Evolutionary conservation across 1,140 invertebrate species (phyloP), one percentile per base, ranked within the genome.

Genomic region (Battus philenor): DNA sequence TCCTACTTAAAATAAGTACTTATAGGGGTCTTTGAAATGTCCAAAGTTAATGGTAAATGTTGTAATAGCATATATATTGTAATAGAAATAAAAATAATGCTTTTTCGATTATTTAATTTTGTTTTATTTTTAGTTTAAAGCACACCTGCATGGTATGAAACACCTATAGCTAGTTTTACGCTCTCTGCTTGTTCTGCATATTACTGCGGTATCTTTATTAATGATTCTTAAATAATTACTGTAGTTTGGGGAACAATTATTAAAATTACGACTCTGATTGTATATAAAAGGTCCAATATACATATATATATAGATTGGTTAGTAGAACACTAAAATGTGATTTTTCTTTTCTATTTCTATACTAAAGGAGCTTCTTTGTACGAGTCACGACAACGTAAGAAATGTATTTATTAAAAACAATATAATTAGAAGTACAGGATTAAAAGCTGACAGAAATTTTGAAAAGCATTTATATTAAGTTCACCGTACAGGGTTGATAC

Each of bases 261-360:
- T n/a, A n/a, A n/a, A n/a, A n/a, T n/a, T n/a, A n/a, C n/a, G n/a
- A n/a, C n/a, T n/a, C n/a, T n/a, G n/a, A n/a, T n/a, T n/a, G n/a
- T n/a, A n/a, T n/a, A n/a, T n/a, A n/a, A 52, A 70, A 77, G 76
- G 76, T 80, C 76, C 76, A 80, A 80, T 75, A 61, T 80, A 73
- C 71, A 74, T 38, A 22, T 32, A 17, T 12, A 44, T 11, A 9
- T 13, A 9, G 10, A 24, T 24, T 38, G 2, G 12, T 24, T 24
- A 39, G 11, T 10, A 24, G 38, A 41, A 46, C 31, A 44, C 50
- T 49, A 53, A 60, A 43, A 47, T 48, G 33, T 52, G 22, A n/a
- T 53, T 44, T 49, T 59, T 56, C 24, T 27, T 54, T 38, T 53
- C 44, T 47, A 44, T 54, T 51, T 44, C 31, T 41, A 60, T 54